Evolutionary conservation across 2,797 vertebrate genomes (phyloP).

Genomic region (Helarctos malayanus): DNA sequence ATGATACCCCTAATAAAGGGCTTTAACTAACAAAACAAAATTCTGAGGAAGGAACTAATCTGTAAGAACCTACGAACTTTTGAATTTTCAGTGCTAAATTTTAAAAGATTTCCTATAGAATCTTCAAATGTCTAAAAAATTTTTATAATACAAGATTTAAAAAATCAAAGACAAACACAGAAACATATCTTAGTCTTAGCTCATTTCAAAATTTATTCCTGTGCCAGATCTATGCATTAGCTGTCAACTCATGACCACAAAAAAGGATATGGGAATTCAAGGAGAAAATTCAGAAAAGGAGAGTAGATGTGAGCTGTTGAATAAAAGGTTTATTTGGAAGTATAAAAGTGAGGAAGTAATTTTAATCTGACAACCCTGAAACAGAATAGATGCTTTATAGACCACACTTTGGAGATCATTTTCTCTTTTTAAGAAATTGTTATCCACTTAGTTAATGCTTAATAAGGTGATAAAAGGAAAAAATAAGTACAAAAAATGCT

Average conservation of each 20-base stretch:
- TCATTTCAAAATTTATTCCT: conserved; percentile 51
- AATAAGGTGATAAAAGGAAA: background rate
- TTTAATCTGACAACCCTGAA: conserved; percentile 36
- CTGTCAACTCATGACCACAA: background rate
- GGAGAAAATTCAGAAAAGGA: conserved; percentile 45
- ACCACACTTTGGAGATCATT: background rate
- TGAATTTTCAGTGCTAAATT: conserved; percentile 31
- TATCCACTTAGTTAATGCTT: background rate
- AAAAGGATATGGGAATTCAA: background rate
- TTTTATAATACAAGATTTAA: background rate
- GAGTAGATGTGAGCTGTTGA: background rate
- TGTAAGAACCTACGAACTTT: background rate
- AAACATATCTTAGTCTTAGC: background rate
- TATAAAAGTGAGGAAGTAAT: background rate
- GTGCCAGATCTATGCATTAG: background rate
- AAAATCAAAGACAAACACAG: conserved; percentile 59
- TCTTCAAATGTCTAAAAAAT: conserved; percentile 26
- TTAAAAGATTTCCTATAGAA: conserved; percentile 25
- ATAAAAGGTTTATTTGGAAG: conserved; percentile 49
- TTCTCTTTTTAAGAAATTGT: conserved; percentile 34
- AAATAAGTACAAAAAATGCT: background rate
- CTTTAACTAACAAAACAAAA: conserved; percentile 20
- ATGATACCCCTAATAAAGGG: background rate
- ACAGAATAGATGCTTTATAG: conserved; percentile 39
- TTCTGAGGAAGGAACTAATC: background rate